These are phyloP conservation scores for Halocynthia aurantium DNA, from an alignment of 23 tunicate species.

Conservation along the genomic window DNA sequence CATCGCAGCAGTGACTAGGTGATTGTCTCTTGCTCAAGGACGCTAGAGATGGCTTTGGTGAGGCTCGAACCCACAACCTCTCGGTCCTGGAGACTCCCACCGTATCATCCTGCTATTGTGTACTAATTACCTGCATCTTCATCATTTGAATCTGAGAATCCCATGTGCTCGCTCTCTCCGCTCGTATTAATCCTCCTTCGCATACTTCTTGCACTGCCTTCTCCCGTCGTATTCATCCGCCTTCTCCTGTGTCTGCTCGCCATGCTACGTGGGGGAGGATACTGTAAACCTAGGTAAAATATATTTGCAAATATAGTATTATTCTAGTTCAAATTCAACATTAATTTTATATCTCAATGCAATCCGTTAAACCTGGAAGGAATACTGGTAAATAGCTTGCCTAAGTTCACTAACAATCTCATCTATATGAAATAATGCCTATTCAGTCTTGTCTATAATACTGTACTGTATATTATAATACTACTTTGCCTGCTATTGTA, in stretches of 20 bases:
- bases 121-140: background rate
- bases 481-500: too few relatives aligned
- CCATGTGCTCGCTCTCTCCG: conserved; percentile 1
- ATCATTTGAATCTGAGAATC: background rate
- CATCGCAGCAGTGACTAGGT: too few relatives aligned
- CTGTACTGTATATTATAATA: too few relatives aligned
- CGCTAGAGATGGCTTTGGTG: too few relatives aligned
- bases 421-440: background rate
- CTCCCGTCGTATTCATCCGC: conserved; percentile 9
- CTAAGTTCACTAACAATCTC: background rate
- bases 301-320: background rate
- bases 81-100: too few relatives aligned
- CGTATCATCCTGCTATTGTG: too few relatives aligned
- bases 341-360: too few relatives aligned
- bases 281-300: background rate
- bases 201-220: background rate
- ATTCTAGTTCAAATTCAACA: too few relatives aligned
- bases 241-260: background rate
- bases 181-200: background rate
- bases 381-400: background rate
- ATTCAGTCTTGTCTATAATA: too few relatives aligned
- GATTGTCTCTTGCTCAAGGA: too few relatives aligned
- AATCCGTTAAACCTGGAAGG: too few relatives aligned
- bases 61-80: too few relatives aligned
- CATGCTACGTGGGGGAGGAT: background rate